Percentiles rank a stretch among this genome's conserved stretches.
Evolutionary conservation across 2,113 vertebrate species (phyloP).

Genomic region (Glaucidium brasilianum): DNA sequence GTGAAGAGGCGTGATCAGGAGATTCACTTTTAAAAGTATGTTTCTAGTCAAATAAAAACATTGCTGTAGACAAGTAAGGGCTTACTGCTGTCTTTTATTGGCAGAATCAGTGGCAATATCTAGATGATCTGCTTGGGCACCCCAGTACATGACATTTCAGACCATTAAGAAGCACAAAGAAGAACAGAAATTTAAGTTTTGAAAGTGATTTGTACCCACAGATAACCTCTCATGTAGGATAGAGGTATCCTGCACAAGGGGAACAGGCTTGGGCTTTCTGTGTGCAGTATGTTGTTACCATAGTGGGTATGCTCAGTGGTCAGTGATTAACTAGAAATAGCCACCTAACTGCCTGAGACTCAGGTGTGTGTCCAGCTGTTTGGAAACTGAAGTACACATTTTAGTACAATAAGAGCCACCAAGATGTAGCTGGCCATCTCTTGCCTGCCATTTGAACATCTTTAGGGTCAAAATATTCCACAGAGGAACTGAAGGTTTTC

Average conservation of each 20-base stretch:
- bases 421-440: not conserved
- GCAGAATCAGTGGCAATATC: not conserved
- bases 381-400: not conserved
- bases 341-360: not conserved
- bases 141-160: not conserved
- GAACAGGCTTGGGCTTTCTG: not conserved
- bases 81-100: not conserved
- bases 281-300: not conserved
- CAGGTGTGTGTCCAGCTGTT: fast-evolving
- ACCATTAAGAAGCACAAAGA: not conserved
- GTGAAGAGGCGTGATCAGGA: not conserved
- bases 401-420: not conserved
- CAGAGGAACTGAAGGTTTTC: not conserved
- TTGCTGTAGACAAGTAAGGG: no score
- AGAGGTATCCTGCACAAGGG: not conserved
- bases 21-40: not conserved
- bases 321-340: not conserved
- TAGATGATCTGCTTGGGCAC: not conserved
- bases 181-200: not conserved
- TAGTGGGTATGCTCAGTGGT: not conserved
- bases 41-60: not conserved
- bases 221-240: not conserved
- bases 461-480: not conserved
- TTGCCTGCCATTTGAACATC: not conserved
- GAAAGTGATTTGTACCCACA: not conserved